These are phyloP conservation scores for Mycetomoellerius zeteki DNA, from an alignment of 1,140 invertebrate genomes.

Conservation along the genomic window DNA sequence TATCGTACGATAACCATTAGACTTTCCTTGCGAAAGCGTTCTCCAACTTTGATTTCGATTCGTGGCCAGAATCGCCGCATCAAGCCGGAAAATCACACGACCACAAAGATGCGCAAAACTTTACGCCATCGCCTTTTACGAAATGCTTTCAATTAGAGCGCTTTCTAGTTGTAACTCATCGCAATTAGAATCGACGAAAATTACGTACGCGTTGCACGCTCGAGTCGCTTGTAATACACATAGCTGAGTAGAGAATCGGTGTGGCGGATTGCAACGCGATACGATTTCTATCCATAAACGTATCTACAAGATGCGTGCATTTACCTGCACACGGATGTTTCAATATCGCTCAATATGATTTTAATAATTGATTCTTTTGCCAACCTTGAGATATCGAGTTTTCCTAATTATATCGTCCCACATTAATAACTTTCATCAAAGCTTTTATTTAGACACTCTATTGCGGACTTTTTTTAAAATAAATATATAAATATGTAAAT, in stretches of 20 bases:
- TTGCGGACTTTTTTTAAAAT: not conserved
- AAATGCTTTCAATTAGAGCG: constrained; percentile 84
- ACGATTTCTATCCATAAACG: constrained; percentile 34
- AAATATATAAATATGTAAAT: no score
- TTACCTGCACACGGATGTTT: not conserved
- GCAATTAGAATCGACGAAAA: constrained; percentile 84
- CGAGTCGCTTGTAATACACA: constrained; percentile 71
- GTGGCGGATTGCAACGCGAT: constrained; percentile 58
- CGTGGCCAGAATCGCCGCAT: constrained; percentile 58
- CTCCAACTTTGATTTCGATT: constrained; percentile 58
- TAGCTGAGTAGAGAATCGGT: constrained; percentile 69
- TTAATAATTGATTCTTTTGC: constrained; percentile 13
- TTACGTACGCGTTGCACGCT: constrained; percentile 73
- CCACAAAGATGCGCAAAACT: constrained; percentile 73
- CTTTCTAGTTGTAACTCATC: constrained; percentile 84
- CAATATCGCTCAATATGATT: not conserved
- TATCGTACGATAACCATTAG: constrained; percentile 47
- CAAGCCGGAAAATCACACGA: constrained; percentile 72
- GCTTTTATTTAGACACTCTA: not conserved
- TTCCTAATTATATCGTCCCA: not conserved
- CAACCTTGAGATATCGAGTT: not conserved
- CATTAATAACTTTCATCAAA: not conserved
- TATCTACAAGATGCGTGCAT: not conserved
- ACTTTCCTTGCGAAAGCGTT: constrained; percentile 56
- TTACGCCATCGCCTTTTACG: constrained; percentile 80